phyloP scores from a whole-genome alignment of 1,140 invertebrate species.

The Spodoptera frugiperda region DNA sequence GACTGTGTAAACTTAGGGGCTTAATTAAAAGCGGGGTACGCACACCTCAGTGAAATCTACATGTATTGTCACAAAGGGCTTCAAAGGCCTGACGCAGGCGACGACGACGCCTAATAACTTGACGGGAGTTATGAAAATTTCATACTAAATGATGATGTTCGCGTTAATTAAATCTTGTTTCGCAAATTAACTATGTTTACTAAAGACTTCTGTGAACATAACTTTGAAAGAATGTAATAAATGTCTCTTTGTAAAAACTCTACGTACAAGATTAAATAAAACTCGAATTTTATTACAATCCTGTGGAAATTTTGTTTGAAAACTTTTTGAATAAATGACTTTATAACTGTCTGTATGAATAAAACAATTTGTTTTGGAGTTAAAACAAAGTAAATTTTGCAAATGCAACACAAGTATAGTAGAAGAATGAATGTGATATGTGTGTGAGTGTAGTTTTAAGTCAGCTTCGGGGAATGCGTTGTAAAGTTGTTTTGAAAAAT shows the following conservation, averaged over 20 bases:
- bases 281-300: constrained; percentile 6
- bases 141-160: constrained; percentile 27
- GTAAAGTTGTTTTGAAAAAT: constrained; percentile 19
- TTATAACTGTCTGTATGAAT: constrained; percentile 27
- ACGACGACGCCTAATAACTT: constrained; percentile 40
- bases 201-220: background rate
- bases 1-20: constrained; percentile 48
- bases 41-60: constrained; percentile 37
- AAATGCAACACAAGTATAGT: background rate
- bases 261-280: background rate
- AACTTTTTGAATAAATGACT: constrained; percentile 36
- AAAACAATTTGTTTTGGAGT: constrained; percentile 34
- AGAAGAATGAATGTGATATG: background rate
- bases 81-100: constrained; percentile 17
- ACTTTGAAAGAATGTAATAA: background rate
- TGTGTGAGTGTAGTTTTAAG: constrained; percentile 17
- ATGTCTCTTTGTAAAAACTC: background rate
- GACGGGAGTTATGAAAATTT: constrained; percentile 42
- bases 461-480: background rate
- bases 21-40: constrained; percentile 56
- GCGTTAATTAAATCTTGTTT: constrained; percentile 43
- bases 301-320: constrained; percentile 7
- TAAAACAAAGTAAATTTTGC: constrained; percentile 13
- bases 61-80: constrained; percentile 42
- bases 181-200: constrained; percentile 21